Evolutionary conservation across 2,888 invertebrate species (phyloP).

Genomic region (Cheilosia grossa): DNA sequence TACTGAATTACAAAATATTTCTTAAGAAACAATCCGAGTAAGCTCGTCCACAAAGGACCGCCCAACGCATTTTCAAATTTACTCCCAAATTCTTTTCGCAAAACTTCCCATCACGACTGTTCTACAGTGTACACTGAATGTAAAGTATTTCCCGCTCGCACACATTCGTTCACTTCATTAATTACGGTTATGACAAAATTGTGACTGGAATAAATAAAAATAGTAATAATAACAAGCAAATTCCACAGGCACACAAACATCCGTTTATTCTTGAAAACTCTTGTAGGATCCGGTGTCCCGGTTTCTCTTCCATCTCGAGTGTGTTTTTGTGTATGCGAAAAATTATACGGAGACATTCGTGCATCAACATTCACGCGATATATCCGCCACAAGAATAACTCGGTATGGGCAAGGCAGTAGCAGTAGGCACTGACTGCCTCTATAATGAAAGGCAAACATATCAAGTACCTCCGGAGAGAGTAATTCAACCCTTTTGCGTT

Average conservation of each 20-base stretch:
- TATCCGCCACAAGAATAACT: conserved; percentile 7
- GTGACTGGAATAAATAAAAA: conserved; percentile 64
- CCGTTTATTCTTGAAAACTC: conserved; percentile 37
- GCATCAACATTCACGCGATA: background rate
- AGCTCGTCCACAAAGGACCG: no score
- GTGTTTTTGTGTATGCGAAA: conserved; percentile 27
- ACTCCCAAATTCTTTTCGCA: background rate
- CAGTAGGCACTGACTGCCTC: conserved; percentile 47
- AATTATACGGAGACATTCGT: conserved; percentile 24
- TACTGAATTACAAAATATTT: no score
- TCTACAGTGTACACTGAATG: no score
- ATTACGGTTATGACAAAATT: conserved; percentile 57
- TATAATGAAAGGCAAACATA: conserved; percentile 71
- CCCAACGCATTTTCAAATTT: background rate
- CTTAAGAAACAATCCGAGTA: no score
- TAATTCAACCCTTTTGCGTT: conserved; percentile 71
- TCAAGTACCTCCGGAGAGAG: conserved; percentile 67
- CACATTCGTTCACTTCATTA: conserved; percentile 34
- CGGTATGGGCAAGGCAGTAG: no score
- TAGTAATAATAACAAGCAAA: conserved; percentile 44
- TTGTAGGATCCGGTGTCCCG: conserved; percentile 45
- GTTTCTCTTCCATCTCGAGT: conserved; percentile 27
- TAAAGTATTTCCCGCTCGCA: background rate
- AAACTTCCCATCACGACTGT: conserved; percentile 38
- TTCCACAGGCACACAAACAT: conserved; percentile 50